These are phyloP conservation scores for Eurosta solidaginis DNA, from an alignment of 1,140 invertebrate species.

Conservation along the genomic window DNA sequence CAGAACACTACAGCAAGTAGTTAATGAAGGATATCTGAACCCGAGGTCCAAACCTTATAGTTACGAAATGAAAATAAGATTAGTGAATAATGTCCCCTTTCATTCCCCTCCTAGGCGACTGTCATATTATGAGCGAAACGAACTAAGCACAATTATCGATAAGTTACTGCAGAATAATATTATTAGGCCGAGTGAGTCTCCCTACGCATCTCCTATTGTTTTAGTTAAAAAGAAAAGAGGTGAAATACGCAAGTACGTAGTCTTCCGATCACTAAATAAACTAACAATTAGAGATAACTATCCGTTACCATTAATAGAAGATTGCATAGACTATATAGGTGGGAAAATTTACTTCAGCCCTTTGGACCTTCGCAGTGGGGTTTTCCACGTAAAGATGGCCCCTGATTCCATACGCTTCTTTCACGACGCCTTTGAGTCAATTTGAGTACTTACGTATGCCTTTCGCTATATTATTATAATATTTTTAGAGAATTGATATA, in stretches of 20 bases:
- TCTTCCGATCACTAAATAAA: not conserved
- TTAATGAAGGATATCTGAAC: not conserved
- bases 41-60: not conserved
- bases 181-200: not conserved
- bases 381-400: not conserved
- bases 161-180: not conserved
- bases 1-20: not conserved
- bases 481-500: too few species aligned
- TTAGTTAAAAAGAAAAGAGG: constrained; percentile 7
- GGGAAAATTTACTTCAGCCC: constrained; percentile 4
- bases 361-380: not conserved
- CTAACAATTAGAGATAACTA: not conserved
- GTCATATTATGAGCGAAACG: not conserved
- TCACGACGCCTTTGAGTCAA: not conserved
- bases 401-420: not conserved
- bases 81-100: not conserved
- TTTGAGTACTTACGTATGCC: constrained; percentile 15
- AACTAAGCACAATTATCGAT: not conserved
- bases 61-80: not conserved
- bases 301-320: constrained; percentile 4
- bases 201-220: not conserved
- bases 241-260: constrained; percentile 19
- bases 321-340: not conserved
- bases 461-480: not conserved
- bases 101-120: not conserved